These are phyloP conservation scores for Xiphydria camelus DNA, from an alignment of 2,888 invertebrate species.

Conservation along the genomic window DNA sequence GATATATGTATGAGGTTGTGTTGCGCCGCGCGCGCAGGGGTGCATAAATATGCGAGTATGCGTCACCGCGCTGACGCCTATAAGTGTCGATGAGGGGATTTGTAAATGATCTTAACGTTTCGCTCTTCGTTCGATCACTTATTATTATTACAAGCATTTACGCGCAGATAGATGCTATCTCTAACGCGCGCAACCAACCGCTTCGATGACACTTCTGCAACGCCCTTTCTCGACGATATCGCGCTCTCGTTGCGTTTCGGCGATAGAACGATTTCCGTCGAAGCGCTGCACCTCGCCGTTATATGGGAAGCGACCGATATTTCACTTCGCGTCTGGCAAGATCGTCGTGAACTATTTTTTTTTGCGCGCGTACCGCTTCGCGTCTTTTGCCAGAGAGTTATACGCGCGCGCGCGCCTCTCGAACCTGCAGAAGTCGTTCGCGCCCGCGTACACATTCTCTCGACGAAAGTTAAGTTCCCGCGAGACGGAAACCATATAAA, in stretches of 20 bases:
- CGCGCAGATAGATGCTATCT: constrained; percentile 20
- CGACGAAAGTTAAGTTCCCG: constrained; percentile 33
- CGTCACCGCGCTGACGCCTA: constrained; percentile 52
- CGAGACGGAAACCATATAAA: constrained; percentile 37
- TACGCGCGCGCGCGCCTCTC: too few relatives aligned
- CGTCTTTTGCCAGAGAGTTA: too few relatives aligned
- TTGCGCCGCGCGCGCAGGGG: constrained; percentile 31
- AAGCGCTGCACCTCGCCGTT: too few relatives aligned
- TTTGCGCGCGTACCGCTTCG: too few relatives aligned
- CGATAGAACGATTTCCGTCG: too few relatives aligned
- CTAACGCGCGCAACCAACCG: too few relatives aligned
- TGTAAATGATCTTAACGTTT: constrained; percentile 48
- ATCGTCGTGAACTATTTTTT: too few relatives aligned
- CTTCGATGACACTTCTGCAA: too few relatives aligned
- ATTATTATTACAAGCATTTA: constrained; percentile 36
- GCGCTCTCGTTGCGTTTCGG: too few relatives aligned
- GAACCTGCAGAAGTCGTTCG: too few relatives aligned
- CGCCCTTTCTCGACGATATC: not conserved
- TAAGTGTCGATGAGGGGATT: constrained; percentile 40
- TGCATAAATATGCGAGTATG: constrained; percentile 51
- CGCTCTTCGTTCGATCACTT: constrained; percentile 49
- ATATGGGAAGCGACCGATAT: too few relatives aligned
- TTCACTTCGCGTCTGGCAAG: too few relatives aligned
- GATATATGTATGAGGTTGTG: constrained; percentile 46
- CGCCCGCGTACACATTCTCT: constrained; percentile 8